These are phyloP conservation scores for Chloroclysta siterata DNA, from an alignment of 2,888 invertebrate species.

Conservation along the genomic window DNA sequence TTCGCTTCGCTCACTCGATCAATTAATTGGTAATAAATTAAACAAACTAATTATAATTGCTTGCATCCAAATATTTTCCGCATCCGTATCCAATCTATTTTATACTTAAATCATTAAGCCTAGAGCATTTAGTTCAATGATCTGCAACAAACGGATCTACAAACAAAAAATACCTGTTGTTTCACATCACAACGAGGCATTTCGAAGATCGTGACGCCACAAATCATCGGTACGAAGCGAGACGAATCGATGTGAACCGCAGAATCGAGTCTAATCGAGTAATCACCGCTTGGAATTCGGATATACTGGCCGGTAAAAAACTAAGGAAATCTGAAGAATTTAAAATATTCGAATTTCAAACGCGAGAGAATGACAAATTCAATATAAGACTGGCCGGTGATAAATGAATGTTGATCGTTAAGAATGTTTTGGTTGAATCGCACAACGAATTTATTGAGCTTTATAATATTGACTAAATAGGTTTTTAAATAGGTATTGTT, in stretches of 20 bases:
- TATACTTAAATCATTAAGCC: constrained; percentile 11
- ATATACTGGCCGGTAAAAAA: constrained; percentile 44
- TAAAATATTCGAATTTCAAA: constrained; percentile 57
- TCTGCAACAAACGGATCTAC: constrained; percentile 37
- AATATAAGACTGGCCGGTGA: constrained; percentile 1
- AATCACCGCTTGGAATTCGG: constrained; percentile 52
- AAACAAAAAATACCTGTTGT: constrained; percentile 47
- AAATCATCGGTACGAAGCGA: constrained; percentile 67
- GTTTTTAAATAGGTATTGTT: no score
- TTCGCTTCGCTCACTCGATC: no score
- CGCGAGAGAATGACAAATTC: constrained; percentile 38
- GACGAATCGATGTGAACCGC: constrained; percentile 70
- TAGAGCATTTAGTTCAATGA: constrained; percentile 33
- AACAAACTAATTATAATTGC: background rate
- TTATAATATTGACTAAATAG: no score
- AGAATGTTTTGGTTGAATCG: no score
- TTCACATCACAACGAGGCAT: constrained; percentile 56
- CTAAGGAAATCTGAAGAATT: constrained; percentile 66
- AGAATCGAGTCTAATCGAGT: constrained; percentile 59
- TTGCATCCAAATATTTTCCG: no score
- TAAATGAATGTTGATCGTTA: background rate
- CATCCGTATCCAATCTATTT: no score
- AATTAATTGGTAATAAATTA: background rate
- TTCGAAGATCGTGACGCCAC: constrained; percentile 65
- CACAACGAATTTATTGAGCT: no score